These are phyloP conservation scores for Aphelenchoides bicaudatus DNA, from an alignment of 2,888 invertebrate genomes.

Conservation along the genomic window DNA sequence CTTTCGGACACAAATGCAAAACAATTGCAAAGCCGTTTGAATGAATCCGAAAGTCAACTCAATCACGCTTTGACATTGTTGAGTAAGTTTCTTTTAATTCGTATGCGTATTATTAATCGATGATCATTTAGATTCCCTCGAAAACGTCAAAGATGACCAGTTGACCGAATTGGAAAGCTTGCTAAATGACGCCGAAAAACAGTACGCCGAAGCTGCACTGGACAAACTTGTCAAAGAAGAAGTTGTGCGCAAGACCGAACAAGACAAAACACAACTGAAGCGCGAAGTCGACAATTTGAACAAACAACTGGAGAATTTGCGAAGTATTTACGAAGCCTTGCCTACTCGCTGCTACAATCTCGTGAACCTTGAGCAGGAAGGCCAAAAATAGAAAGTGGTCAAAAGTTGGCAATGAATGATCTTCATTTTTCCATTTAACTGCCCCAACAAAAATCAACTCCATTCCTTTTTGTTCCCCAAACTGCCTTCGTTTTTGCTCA, in stretches of 20 bases:
- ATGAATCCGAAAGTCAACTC: slow-evolving; percentile 66
- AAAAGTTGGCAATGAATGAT: too few species aligned
- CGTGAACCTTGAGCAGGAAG: slow-evolving; percentile 55
- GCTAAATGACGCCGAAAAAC: slow-evolving; percentile 57
- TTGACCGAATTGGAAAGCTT: slow-evolving; percentile 62
- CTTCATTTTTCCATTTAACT: too few species aligned
- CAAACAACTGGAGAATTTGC: slow-evolving; percentile 49
- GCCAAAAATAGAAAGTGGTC: slow-evolving; percentile 42
- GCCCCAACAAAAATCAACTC: too few species aligned
- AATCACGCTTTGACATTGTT: slow-evolving; percentile 30
- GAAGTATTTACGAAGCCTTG: slow-evolving; percentile 67
- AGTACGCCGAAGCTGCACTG: slow-evolving; percentile 30
- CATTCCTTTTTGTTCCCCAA: too few species aligned
- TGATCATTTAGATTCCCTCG: slow-evolving; percentile 54
- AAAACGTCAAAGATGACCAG: slow-evolving; percentile 59
- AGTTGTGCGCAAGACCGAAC: slow-evolving; percentile 23
- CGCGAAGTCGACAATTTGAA: slow-evolving; percentile 28
- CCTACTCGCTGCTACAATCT: slow-evolving; percentile 75
- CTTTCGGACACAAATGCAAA: slow-evolving; percentile 35
- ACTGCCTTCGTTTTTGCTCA: too few species aligned
- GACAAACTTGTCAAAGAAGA: slow-evolving; percentile 34
- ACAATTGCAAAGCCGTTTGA: slow-evolving; percentile 30
- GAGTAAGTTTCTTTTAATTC: too few species aligned
- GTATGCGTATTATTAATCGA: not conserved
- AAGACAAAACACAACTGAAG: slow-evolving; percentile 31